Conservation (phyloP, 64 coral and sea anemone genomes). For the Dendronephthya gigantea region DNA sequence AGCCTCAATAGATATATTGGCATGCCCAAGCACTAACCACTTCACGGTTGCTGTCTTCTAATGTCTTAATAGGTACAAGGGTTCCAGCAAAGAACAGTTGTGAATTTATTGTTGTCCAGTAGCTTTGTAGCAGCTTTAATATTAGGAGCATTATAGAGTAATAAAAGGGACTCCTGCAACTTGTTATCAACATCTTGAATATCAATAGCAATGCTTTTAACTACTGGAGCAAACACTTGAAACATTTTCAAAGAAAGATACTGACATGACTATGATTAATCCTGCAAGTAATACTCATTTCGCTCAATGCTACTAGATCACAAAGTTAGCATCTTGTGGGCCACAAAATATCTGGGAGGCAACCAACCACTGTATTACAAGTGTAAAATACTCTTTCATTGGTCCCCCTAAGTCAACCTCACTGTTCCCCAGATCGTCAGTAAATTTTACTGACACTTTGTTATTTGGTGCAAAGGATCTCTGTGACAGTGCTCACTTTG, state of each 20-base stretch:
- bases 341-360: conserved; percentile 38
- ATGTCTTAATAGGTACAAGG: not conserved
- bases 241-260: not conserved
- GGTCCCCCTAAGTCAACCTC: conserved; percentile 60
- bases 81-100: conserved; percentile 20
- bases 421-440: conserved; percentile 7
- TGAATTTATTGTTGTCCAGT: not conserved
- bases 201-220: not conserved
- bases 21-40: not conserved
- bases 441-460: conserved; percentile 62
- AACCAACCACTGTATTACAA: conserved; percentile 24
- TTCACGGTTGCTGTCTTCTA: not conserved
- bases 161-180: not conserved
- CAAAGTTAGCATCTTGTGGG: not conserved
- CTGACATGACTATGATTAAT: conserved; percentile 18
- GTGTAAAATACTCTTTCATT: conserved; percentile 31
- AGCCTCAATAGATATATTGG: not conserved
- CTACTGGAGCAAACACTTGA: conserved; percentile 15
- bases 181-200: conserved; percentile 42
- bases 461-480: conserved; percentile 45
- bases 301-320: conserved; percentile 12
- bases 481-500: conserved; percentile 17
- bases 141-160: not conserved
- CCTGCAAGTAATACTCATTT: conserved; percentile 26
- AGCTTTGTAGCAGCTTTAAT: conserved; percentile 3